Evolutionary conservation across 1,140 invertebrate species (phyloP), one percentile per base, ranked within the genome.

Genomic region (Littorina saxatilis): DNA sequence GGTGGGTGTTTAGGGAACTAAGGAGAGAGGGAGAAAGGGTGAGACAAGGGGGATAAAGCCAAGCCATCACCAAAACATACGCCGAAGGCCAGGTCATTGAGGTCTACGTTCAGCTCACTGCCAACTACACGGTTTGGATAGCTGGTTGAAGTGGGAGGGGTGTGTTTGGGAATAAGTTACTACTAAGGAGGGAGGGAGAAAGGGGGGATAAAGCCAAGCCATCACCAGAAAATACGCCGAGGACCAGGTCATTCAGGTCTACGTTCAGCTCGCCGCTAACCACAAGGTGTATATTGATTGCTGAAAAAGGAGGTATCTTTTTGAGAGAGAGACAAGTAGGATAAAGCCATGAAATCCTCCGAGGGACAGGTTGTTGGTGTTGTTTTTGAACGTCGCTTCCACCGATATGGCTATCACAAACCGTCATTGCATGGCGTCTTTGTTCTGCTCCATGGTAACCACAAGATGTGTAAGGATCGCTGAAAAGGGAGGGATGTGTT

Each of bases 11-110:
- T 32, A 0, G 40, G 68, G 15, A 43, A 9, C 15, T n/a, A n/a
- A n/a, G 55, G 55, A 23, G 55, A 23, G 23, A 61, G 55, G n/a
- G 55, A 61, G 55, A 61, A 27, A n/a, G 55, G 23, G 55, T 20
- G 9, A 27, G 23, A 23, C 20, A 27, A 61, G 55, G 13, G 27
- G 68, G 68, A 20, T 5, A n/a, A n/a, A n/a, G n/a, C n/a, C n/a
- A n/a, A n/a, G n/a, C n/a, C 20, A 91, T 93, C 63, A 89, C 88
- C 27, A 73, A 85, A 39, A 84, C 84, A 9, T 93, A 93, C 83
- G 87, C 70, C 9, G 82, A 83, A 29, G 92, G 92, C 11, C 86
- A 89, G 55, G 80, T 83, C 17, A 87, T 87, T 17, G 61, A 86
- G 17, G 85, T 83, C 29, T 72, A 61, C 5, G 81, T 89, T 15